Conservation (phyloP, 2,113 vertebrate genomes). For the Theristicus caerulescens region DNA sequence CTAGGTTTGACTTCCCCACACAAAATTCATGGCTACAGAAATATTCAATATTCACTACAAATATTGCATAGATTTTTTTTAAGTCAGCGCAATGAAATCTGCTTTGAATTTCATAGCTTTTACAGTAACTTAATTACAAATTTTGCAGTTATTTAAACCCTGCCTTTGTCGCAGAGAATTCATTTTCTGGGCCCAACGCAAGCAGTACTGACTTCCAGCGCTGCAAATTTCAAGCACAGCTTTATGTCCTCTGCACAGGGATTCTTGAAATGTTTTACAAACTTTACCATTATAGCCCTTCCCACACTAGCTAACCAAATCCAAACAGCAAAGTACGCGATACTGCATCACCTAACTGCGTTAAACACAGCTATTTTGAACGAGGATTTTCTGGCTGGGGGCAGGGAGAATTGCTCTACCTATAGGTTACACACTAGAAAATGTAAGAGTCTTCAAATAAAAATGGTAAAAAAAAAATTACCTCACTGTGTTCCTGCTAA, state of each 20-base stretch:
- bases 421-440: background rate
- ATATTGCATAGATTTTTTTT: background rate
- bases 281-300: background rate
- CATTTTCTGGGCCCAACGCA: background rate
- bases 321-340: background rate
- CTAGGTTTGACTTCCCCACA: background rate
- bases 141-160: background rate
- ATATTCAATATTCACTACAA: background rate
- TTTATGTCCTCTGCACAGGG: background rate
- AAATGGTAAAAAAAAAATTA: background rate
- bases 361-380: background rate
- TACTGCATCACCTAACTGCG: background rate
- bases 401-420: background rate
- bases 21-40: background rate
- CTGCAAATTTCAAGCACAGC: rapidly evolving
- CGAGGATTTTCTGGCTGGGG: background rate
- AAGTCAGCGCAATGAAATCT: background rate
- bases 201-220: background rate
- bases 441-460: background rate
- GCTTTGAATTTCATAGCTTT: background rate
- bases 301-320: background rate
- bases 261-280: background rate
- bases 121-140: background rate
- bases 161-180: background rate
- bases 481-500: background rate